A percentile compares a stretch with the other conserved stretches of the same genome.
phyloP scores from a whole-genome alignment of 2,888 invertebrate species.

The Tuta absoluta region DNA sequence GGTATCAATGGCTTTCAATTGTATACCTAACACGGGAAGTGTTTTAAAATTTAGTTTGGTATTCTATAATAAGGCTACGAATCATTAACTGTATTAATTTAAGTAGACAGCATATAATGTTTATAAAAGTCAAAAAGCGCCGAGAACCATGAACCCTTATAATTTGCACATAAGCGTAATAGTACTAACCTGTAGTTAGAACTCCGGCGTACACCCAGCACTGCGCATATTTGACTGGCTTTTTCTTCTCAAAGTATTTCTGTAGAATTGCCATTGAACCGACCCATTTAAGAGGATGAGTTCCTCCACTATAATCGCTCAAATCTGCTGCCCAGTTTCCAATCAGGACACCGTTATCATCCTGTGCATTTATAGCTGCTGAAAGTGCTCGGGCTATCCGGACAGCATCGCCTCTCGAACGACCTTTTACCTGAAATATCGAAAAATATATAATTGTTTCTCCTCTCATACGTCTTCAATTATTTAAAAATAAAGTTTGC shows the following conservation, averaged over 20 bases:
- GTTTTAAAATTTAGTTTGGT: too few species aligned
- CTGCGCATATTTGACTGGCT: constrained; percentile 95
- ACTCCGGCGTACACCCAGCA: constrained; percentile 98
- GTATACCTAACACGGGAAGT: too few species aligned
- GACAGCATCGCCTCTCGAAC: constrained; percentile 88
- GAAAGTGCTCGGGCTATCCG: constrained; percentile 89
- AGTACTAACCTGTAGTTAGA: constrained; percentile 85
- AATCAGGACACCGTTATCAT: constrained; percentile 91
- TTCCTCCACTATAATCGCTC: constrained; percentile 91
- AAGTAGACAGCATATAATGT: too few species aligned
- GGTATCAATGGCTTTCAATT: neutral
- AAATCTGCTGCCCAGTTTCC: constrained; percentile 95
- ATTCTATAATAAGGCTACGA: neutral
- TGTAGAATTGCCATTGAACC: constrained; percentile 93
- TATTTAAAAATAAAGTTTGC: neutral
- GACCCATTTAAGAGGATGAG: constrained; percentile 93
- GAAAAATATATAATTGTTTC: constrained; percentile 14
- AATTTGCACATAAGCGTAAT: too few species aligned
- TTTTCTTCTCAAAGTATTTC: constrained; percentile 90
- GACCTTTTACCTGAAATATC: constrained; percentile 71
- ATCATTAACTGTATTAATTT: neutral
- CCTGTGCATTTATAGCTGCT: constrained; percentile 92
- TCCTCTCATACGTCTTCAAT: neutral
- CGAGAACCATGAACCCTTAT: too few species aligned
- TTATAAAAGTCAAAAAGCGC: too few species aligned